Evolutionary conservation across 2,113 vertebrate genomes (phyloP).

Genomic region (Xyliphius kryptos): DNA sequence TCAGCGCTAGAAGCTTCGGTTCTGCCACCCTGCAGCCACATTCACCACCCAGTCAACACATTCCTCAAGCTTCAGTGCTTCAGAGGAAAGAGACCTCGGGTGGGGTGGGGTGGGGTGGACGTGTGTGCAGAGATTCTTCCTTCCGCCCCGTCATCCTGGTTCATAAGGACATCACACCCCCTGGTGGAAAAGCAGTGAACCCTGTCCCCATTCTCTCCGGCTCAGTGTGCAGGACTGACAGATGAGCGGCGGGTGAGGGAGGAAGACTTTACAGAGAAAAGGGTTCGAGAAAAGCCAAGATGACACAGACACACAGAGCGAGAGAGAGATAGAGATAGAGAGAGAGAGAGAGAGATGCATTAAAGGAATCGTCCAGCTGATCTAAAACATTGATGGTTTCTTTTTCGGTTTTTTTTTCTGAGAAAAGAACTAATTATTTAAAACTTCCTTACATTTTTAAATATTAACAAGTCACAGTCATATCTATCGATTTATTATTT

Average conservation of each 20-base stretch:
- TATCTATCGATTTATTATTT: too few species aligned
- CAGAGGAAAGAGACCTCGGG: constrained; percentile 7
- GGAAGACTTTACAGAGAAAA: constrained; percentile 10
- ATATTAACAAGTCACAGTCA: too few species aligned
- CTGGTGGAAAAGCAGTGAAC: constrained; percentile 48
- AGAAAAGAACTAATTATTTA: too few species aligned
- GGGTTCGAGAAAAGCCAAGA: too few species aligned
- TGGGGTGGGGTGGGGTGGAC: background rate
- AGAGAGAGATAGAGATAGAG: too few species aligned
- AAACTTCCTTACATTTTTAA: too few species aligned
- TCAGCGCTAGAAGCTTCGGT: constrained; percentile 6
- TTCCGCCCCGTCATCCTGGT: constrained; percentile 32
- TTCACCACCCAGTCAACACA: constrained; percentile 41
- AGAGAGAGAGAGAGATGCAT: too few species aligned
- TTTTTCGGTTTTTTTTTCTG: too few species aligned
- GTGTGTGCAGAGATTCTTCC: constrained; percentile 4
- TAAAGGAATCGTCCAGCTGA: too few species aligned
- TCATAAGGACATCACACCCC: constrained; percentile 53
- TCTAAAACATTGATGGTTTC: too few species aligned
- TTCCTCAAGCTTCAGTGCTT: constrained; percentile 21
- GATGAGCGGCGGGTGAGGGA: constrained; percentile 18
- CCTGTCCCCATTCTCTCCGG: constrained; percentile 37
- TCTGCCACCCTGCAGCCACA: constrained; percentile 29
- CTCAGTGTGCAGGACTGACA: constrained; percentile 23
- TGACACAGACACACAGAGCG: too few species aligned